Evolutionary conservation across 2,797 vertebrate species (phyloP), one percentile per base, ranked within the genome.

Genomic region (Lacerta viridis): DNA sequence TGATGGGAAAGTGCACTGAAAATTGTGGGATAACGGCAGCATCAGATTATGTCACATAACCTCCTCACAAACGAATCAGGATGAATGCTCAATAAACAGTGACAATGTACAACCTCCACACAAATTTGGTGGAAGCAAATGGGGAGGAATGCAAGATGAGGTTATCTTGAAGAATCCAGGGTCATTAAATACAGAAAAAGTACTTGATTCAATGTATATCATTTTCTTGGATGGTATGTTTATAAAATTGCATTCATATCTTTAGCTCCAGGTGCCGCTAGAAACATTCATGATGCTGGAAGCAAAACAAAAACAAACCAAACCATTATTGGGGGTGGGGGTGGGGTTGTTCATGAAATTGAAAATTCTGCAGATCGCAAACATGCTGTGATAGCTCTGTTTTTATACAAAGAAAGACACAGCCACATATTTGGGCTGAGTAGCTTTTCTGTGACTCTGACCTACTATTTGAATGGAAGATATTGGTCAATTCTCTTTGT

Each of bases 381-480:
- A 20, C 29, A 74, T 81, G 13, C 46, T 82, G 11, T 59, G n/a
- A 29, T 43, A 81, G 25, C 13, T n/a, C 2, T n/a, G 5, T 59
- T 25, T 74, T 43, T 76, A 9, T 36, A 17, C 0, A 0, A 76
- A 46, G 39, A n/a, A 86, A 29, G 84, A 61, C 55, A 43, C 81
- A 84, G 59, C 68, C 15, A n/a, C 61, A 83, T 64, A 18, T 33
- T 41, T 92, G 74, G 81, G 43, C 46, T 68, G 33, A 80, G 33
- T 39, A 80, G 79, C 80, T 93, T 90, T 87, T 59, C 36, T 61
- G 41, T 84, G 84, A 39, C 84, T 78, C 76, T 71, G 23, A 23
- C 43, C 46, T 89, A 39, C 43, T 72, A 75, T 36, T 39, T 64
- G 78, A 87, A 88, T 85, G 77, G 13, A 84, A 10, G 50, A 50